A percentile compares a stretch with the other conserved stretches of the same genome.
phyloP scores from a whole-genome alignment of 2,797 vertebrate genomes.

The Pantherophis vulpinus region DNA sequence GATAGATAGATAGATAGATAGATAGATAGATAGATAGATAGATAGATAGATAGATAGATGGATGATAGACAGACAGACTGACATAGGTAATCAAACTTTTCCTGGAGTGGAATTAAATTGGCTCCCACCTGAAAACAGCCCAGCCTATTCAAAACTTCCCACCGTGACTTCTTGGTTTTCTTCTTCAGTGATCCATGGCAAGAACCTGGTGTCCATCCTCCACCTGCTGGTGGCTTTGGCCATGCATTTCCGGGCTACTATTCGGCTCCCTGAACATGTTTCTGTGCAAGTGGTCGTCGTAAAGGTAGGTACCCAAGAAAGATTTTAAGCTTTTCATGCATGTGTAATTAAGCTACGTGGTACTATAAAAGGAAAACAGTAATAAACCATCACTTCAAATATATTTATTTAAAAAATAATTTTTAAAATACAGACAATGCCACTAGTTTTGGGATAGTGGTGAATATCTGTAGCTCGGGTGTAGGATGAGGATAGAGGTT shows the following conservation, averaged over 20 bases:
- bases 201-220: conserved; percentile 90
- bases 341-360: not conserved
- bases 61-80: not conserved
- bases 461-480: too few relatives aligned
- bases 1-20: not conserved
- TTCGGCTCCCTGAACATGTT: conserved; percentile 91
- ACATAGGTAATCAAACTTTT: not conserved
- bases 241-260: conserved; percentile 90
- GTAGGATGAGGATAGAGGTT: too few relatives aligned
- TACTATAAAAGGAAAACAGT: not conserved
- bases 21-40: too few relatives aligned
- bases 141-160: not conserved
- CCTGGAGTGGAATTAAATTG: not conserved
- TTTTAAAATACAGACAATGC: not conserved
- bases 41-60: not conserved
- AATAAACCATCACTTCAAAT: not conserved
- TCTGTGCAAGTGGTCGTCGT: conserved; percentile 90
- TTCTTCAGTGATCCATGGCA: conserved; percentile 87
- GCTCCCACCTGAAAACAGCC: not conserved
- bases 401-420: not conserved
- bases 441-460: too few relatives aligned
- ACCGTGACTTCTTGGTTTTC: not conserved
- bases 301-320: conserved; percentile 73
- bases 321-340: not conserved
- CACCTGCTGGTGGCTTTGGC: conserved; percentile 89